Evolutionary conservation across 2,888 invertebrate genomes (phyloP), one percentile per base, ranked within the genome.

Genomic region (Parapristionchus giblindavisi): DNA sequence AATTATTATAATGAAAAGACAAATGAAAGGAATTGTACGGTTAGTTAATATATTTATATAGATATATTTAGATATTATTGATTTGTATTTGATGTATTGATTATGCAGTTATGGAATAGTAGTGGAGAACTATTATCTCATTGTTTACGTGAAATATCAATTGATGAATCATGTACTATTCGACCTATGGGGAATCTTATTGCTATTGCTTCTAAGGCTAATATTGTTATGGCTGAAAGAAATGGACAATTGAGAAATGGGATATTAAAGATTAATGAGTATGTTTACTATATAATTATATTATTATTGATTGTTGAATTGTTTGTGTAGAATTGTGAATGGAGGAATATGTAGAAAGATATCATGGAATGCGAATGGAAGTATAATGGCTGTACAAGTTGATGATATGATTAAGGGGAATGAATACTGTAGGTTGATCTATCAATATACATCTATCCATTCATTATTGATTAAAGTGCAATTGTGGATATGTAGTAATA

Each of bases 231-330:
- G 54, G 54, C 54, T 17, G 70, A 70, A 27, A 70, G 38, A 17
- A 70, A 70, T 38, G 70, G 70, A 38, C 36, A 70, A 32, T 38
- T 14, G 36, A 70, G 70, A 43, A 70, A 70, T 70, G 70, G 70
- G 54, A 27, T 38, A 8, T 32, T 70, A 27, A 43, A 51, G n/a
- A 54, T 70, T 6, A 27, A 70, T n/a, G 24, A 32, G 70, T 43
- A 43, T 43, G 43, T 43, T 14, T 43, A 43, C 17, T 43, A 43
- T 8, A 43, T 14, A 17, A 43, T 43, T 14, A 43, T 43, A 43
- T 43, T 43, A 17, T 40, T 38, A 40, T 24, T 63, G 21, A 34
- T 66, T 3, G 29, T 24, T 11, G 24, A 17, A 27, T 17, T 24
- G 24, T 24, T 24, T n/a, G 14, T 56, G 56, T 24, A 56, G 56